These are phyloP conservation scores for Pyrrhia umbra DNA, from an alignment of 2,888 invertebrate species.

Conservation along the genomic window DNA sequence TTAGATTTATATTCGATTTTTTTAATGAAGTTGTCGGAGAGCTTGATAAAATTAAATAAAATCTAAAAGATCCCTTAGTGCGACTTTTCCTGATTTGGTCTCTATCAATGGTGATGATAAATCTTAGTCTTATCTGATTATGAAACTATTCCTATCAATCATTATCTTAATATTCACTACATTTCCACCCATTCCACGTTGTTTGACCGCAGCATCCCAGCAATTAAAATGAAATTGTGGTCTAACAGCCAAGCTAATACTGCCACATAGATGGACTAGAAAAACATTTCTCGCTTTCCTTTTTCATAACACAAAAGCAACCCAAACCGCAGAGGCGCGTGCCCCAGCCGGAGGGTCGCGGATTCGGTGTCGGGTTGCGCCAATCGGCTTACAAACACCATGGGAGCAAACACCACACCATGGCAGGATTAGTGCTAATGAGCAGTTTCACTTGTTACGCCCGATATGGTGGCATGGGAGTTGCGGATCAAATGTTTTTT, in stretches of 20 bases:
- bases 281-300: conserved; percentile 19
- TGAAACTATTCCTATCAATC: neutral
- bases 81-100: neutral
- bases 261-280: neutral
- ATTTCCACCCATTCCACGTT: neutral
- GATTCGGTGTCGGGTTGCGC: conserved; percentile 84
- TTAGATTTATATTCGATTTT: too few species aligned
- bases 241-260: neutral
- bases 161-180: too few species aligned
- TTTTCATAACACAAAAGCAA: conserved; percentile 46
- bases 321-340: conserved; percentile 66
- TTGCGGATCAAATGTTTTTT: conserved; percentile 42
- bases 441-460: conserved; percentile 71
- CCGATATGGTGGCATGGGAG: conserved; percentile 43
- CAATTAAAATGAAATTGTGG: neutral
- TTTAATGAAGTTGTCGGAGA: too few species aligned
- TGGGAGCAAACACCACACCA: conserved; percentile 78
- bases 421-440: conserved; percentile 80
- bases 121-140: too few species aligned
- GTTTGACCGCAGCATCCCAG: too few species aligned
- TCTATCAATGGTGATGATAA: too few species aligned
- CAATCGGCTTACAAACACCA: conserved; percentile 86
- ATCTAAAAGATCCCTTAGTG: too few species aligned
- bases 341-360: conserved; percentile 73
- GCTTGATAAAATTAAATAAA: too few species aligned